Evolutionary conservation across 1,140 invertebrate species (phyloP), one percentile per base, ranked within the genome.

Genomic region (Chelonus insularis): DNA sequence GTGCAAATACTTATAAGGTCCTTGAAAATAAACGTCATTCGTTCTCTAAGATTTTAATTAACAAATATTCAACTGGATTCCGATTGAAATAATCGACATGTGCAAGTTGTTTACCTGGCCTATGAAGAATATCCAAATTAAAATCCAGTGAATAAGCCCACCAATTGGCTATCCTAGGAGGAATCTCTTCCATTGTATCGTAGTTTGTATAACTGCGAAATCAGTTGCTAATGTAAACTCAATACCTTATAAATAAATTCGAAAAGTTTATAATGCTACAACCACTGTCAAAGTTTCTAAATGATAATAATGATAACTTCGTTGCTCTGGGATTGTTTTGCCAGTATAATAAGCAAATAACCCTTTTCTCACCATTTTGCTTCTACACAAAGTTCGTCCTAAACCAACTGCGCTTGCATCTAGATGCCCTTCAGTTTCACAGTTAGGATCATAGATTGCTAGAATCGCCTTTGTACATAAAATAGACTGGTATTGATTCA

Each of bases 71-170:
- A 2, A 64, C 21, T 4, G 62, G 32, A 59, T 65, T 63, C 0
- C 76, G 52, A 57, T 74, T 78, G 6, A 78, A 62, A 48, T 60
- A 71, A 66, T 78, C 77, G 2, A 77, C 72, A 47, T 77, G 75
- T 6, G 29, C 43, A 62, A 71, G 68, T 4, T 56, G 52, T 9
- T 57, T 43, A 14, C 72, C 73, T 4, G 55, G 18, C 1, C 71
- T 59, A 55, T 78, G 73, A 16, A 69, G 71, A 29, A 63, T 72
- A 71, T 20, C 66, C 52, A 77, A 78, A 1, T 69, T 4, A 51
- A 71, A 77, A 43, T 77, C 72, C 57, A 78, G 74, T 43, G 78
- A 57, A 63, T 62, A 72, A 1, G 71, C 68, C 71, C 74, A 74
- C 77, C 79, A 79, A 5, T 18, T 72, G 62, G 5, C 5, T 76